phyloP scores from a whole-genome alignment of 2,797 vertebrate genomes.

The Acipenser ruthenus region DNA sequence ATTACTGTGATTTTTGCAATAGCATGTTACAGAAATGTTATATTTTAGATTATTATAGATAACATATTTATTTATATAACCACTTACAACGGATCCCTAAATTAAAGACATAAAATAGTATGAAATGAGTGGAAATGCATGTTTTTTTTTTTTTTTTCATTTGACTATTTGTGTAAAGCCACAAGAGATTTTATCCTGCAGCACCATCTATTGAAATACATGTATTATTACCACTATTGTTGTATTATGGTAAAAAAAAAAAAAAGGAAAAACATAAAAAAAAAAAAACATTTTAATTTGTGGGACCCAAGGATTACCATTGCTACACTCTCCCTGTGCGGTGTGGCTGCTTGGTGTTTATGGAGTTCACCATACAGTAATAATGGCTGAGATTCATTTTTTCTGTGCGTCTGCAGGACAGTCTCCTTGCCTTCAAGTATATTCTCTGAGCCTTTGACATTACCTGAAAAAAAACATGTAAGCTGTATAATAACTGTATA shows the following conservation, averaged over 20 bases:
- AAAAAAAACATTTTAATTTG: no score
- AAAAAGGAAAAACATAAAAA: no score
- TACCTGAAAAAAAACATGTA: constrained; percentile 55
- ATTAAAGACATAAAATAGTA: no score
- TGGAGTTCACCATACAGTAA: constrained; percentile 62
- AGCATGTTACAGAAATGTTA: no score
- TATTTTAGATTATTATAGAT: no score
- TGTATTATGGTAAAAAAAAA: no score
- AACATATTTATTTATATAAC: no score
- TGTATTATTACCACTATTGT: neutral
- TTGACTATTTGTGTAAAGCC: no score
- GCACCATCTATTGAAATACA: constrained; percentile 58
- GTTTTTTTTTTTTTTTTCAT: no score
- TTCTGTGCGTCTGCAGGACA: constrained; percentile 26
- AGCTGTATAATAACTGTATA: constrained; percentile 2
- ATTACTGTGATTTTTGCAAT: no score
- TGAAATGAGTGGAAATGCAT: no score
- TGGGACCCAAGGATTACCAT: constrained; percentile 42
- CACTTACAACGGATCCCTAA: no score
- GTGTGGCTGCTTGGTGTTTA: constrained; percentile 56
- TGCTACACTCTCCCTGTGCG: constrained; percentile 64
- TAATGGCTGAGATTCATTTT: constrained; percentile 50
- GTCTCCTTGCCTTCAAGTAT: constrained; percentile 43
- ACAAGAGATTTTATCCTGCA: constrained; percentile 51
- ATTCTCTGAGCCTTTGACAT: constrained; percentile 48